Base-by-base conservation (phyloP, 2,797 vertebrate species). In the Rhinatrema bivittatum region DNA sequence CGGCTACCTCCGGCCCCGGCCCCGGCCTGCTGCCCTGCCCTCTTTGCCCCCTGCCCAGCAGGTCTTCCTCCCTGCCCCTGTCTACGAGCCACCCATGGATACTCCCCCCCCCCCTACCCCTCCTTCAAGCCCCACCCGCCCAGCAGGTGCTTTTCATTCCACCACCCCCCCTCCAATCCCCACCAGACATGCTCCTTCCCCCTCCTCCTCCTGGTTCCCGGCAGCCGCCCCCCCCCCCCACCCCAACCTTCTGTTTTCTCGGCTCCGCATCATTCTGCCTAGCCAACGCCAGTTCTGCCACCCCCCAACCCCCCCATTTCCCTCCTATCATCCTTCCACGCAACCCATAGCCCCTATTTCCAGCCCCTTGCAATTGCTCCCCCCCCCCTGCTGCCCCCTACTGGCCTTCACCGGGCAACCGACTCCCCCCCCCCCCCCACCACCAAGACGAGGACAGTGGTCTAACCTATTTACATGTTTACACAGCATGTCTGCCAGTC, bases 1-100 rank as follows among this genome's bases (percentile, higher is more conserved):
- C 23, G n/a, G n/a, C n/a, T n/a, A n/a, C n/a, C n/a, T n/a, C n/a
- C n/a, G n/a, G n/a, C n/a, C n/a, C n/a, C 23, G 11, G 6, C 3
- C 7, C 12, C n/a, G 9, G 15, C 8, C n/a, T 8, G 15, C 5
- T 6, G 5, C 7, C 9, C 7, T 15, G 3, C 2, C 4, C 1
- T 7, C 3, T 4, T n/a, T 25, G n/a, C 25, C 13, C n/a, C 26
- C 7, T 32, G 7, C 29, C 29, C 10, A 5, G 5, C 27, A 8
- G 5, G n/a, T n/a, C n/a, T n/a, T n/a, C n/a, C n/a, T n/a, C n/a
- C n/a, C n/a, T n/a, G 8, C 15, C 5, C 8, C 27, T 2, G 4
- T 7, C 5, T 3, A 3, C 10, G 3, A 25, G 25, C 15, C 10
- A 7, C 4, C 25, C 25, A 25, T 4, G n/a, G n/a, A 9, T 7